Evolutionary conservation across 2,113 vertebrate genomes (phyloP).

Genomic region (Ivindomyrus marchei): DNA sequence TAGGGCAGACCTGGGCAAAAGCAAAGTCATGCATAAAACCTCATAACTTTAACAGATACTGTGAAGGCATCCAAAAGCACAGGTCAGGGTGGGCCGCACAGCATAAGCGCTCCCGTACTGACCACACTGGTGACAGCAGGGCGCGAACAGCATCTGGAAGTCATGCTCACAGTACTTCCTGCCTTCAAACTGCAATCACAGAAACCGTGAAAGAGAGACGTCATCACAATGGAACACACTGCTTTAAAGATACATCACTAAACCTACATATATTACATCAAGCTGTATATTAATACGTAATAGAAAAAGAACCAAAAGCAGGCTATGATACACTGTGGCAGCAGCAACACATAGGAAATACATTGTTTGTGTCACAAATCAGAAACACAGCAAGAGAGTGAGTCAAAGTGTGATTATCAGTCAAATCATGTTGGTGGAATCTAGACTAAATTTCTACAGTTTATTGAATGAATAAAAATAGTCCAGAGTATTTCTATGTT

Average conservation of each 20-base stretch:
- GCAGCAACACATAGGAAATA: neutral
- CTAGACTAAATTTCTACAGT: neutral
- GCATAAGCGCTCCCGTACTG: neutral
- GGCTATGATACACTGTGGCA: neutral
- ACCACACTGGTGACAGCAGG: constrained; percentile 97
- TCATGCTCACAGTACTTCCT: constrained; percentile 98
- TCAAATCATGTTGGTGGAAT: neutral
- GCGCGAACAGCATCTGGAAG: constrained; percentile 98
- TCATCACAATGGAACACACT: neutral
- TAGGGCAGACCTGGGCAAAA: neutral
- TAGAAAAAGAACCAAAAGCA: neutral
- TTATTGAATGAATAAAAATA: neutral
- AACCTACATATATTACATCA: neutral
- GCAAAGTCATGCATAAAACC: neutral
- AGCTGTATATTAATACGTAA: neutral
- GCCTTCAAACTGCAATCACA: constrained; percentile 83
- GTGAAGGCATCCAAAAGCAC: neutral
- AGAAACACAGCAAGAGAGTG: neutral
- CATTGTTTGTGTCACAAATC: neutral
- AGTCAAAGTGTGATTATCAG: neutral
- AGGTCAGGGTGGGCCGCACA: neutral
- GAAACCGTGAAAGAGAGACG: neutral
- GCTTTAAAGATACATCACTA: neutral
- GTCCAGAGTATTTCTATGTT: neutral
- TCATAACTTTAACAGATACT: neutral